Evolutionary conservation across 2,888 invertebrate genomes (phyloP), one percentile per base, ranked within the genome.

Genomic region (Bembecia ichneumoniformis): DNA sequence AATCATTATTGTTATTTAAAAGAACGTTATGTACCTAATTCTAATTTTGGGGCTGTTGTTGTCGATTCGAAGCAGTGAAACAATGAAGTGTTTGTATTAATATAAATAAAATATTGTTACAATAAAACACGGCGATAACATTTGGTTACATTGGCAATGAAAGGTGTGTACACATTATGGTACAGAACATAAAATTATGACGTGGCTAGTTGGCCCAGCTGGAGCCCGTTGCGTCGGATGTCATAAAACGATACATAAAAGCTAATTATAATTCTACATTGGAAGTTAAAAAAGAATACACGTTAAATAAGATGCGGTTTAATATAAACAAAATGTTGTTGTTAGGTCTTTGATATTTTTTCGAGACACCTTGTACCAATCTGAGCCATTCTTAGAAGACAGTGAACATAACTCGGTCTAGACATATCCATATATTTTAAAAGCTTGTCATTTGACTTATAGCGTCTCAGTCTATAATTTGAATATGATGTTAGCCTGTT

Each of bases 171-270:
- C 40, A 44, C 16, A 14, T 44, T 44, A 44, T 16, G 44, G 44
- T 44, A 63, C 61, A 63, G 53, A 54, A 55, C 60, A 60, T 74
- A 71, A 77, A 74, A 62, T 68, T 58, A 75, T 76, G 78, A 80
- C 78, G 80, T 68, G 48, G 63, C 62, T 58, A 62, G 63, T 71
- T 62, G 68, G 67, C 71, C 62, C 76, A 74, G 72, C 74, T 74
- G 76, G 71, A 68, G 69, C 65, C 52, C 64, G 66, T 68, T 68
- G 67, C 71, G 74, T 81, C 71, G 74, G 74, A 76, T 76, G 74
- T 76, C 74, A 79, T 82, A 82, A 82, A 82, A 74, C 67, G 60
- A 69, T 59, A 70, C 77, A 76, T 79, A 74, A 76, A 75, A 71
- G 66, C 74, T 81, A 82, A 82, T 80, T 80, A 80, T 82, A 82